Percentiles rank a stretch among this genome's conserved stretches.
Conservation (phyloP, 2,888 invertebrate genomes). For the Hymenopus coronatus region DNA sequence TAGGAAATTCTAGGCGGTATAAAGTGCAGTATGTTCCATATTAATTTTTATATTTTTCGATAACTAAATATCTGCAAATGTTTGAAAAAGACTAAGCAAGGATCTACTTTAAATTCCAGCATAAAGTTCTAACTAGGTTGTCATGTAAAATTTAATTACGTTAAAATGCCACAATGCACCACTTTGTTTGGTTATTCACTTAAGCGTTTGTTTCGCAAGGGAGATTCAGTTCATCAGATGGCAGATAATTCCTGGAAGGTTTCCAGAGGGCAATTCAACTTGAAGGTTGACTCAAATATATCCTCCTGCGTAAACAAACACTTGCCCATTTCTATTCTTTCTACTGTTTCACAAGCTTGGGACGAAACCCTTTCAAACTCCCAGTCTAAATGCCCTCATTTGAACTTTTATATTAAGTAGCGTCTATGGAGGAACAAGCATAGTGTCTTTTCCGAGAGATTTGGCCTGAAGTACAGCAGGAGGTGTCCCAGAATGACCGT, state of each 20-base stretch:
- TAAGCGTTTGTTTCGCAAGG: neutral
- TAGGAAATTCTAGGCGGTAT: too few species aligned
- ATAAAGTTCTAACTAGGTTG: too few species aligned
- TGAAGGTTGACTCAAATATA: neutral
- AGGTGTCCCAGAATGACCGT: too few species aligned
- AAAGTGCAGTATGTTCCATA: too few species aligned
- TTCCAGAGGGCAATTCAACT: neutral
- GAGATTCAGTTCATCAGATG: neutral
- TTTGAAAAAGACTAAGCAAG: too few species aligned
- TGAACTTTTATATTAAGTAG: neutral
- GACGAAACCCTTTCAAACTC: neutral
- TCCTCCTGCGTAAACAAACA: neutral
- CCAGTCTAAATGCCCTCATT: neutral
- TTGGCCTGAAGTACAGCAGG: neutral
- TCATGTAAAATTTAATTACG: too few species aligned
- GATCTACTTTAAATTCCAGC: too few species aligned
- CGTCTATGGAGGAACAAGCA: neutral
- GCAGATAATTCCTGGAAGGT: neutral
- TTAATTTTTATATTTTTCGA: too few species aligned
- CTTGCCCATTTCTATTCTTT: neutral
- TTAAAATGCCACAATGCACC: too few species aligned
- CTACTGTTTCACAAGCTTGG: neutral
- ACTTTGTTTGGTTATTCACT: neutral
- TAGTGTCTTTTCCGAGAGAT: neutral
- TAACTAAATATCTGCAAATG: too few species aligned